Base-by-base conservation (phyloP, 2,113 vertebrate genomes). In the Oreochromis tanganicae region DNA sequence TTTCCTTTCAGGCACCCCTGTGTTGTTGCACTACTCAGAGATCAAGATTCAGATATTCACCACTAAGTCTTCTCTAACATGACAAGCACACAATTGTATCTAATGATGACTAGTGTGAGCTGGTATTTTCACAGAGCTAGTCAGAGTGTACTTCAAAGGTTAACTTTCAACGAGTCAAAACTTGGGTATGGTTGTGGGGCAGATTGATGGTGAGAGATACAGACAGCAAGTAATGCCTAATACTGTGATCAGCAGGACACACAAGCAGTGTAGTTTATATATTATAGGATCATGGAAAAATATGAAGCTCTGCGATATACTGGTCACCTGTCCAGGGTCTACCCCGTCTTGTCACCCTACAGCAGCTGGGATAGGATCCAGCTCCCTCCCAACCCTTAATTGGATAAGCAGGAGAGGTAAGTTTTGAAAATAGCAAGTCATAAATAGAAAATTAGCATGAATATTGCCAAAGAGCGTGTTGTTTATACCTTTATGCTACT, bases 41-140 rank as follows among this genome's bases (percentile, higher is more conserved):
- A 93, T 94, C 85, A 84, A 88, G 85, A 94, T 88, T 87, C 82
- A 86, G 89, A 93, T 95, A 90, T 81, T 84, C 82, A 84, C 80
- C 52, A 36, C 79, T 9, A 66, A 82, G 80, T 68, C 83, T 50
- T 68, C 85, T 5, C 43, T 61, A 84, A 81, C 85, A 59, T 71
- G 85, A 87, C 84, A 66, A 21, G 87, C 87, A 75, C 34, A 90
- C 88, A 93, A 85, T 92, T 21, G 55, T 36, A 80, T 88, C 79
- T 85, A 38, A 38, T 56, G 27, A 80, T 80, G 55, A 81, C 54
- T 48, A 43, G 59, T 73, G 54, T 80, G 84, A 86, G 59, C 27
- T 27, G 29, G n/a, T 29, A 19, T 86, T 55, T 83, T 79, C 83
- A 27, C 46, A 41, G 52, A 79, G 83, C 81, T 80, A 82, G 63